Percentiles rank a stretch among this genome's conserved stretches.
These are phyloP conservation scores for Lysiphlebus fabarum DNA, from an alignment of 1,140 invertebrate genomes.

Conservation along the genomic window DNA sequence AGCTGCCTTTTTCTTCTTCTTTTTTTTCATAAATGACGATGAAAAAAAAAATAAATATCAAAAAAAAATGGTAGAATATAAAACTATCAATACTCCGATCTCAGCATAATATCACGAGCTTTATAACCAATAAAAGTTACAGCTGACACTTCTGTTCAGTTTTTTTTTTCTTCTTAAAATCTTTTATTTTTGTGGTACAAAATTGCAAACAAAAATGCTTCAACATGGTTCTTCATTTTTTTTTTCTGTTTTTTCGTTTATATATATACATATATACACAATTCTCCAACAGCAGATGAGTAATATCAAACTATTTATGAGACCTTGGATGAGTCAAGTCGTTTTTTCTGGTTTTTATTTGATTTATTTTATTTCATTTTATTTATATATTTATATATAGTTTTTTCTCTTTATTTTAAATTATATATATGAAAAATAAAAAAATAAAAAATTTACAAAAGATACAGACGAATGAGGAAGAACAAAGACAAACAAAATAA, in stretches of 20 bases:
- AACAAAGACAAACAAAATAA: not conserved
- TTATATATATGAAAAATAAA: conserved; percentile 1
- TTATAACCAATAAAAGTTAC: conserved; percentile 52
- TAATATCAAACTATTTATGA: conserved; percentile 17
- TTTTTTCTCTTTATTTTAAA: not conserved
- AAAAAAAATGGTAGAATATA: conserved; percentile 21
- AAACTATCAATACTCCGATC: conserved; percentile 41
- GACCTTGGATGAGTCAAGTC: not conserved
- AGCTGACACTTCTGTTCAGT: conserved; percentile 41
- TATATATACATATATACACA: too few species aligned
- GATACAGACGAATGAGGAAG: not conserved
- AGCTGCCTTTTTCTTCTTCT: too few species aligned
- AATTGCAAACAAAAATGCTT: not conserved
- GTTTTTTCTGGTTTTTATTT: not conserved
- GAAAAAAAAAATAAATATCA: not conserved
- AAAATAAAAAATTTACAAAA: not conserved
- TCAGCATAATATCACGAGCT: conserved; percentile 45
- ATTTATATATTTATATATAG: conserved; percentile 8
- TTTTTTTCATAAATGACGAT: conserved; percentile 2
- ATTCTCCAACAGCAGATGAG: conserved; percentile 1
- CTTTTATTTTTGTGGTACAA: not conserved
- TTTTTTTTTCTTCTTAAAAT: conserved; percentile 2
- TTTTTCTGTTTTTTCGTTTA: too few species aligned
- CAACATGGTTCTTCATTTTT: conserved; percentile 13
- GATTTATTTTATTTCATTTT: not conserved